A percentile compares a stretch with the other conserved stretches of the same genome.
These are phyloP conservation scores for Pentalonia nigronervosa DNA, from an alignment of 1,140 invertebrate genomes.

Conservation along the genomic window DNA sequence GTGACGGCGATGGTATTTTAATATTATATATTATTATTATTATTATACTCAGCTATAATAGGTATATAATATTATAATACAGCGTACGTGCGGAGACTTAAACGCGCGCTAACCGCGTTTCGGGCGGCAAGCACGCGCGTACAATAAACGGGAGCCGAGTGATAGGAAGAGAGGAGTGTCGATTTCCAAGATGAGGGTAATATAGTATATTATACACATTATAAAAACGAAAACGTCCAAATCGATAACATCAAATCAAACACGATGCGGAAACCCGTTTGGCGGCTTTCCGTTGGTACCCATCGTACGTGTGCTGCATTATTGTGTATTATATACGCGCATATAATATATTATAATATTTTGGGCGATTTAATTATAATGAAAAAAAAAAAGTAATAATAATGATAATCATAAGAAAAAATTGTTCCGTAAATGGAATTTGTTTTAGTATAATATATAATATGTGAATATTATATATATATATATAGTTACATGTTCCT, in stretches of 20 bases:
- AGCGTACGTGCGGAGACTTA: conserved; percentile 17
- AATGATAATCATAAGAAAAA: background rate
- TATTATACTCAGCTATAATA: background rate
- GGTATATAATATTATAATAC: conserved; percentile 1
- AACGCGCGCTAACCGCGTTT: background rate
- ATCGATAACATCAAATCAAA: conserved; percentile 50
- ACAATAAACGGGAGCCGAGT: conserved; percentile 32
- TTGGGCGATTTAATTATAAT: background rate
- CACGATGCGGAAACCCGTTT: conserved; percentile 25
- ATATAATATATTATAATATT: background rate
- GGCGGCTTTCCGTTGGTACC: background rate
- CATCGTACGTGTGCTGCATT: background rate
- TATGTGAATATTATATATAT: background rate
- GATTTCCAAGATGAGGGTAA: background rate
- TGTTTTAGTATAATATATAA: background rate
- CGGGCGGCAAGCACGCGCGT: background rate
- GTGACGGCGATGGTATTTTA: background rate
- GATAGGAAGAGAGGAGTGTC: conserved; percentile 30
- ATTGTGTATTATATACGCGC: background rate
- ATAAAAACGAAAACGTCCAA: conserved; percentile 36
- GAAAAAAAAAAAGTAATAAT: background rate
- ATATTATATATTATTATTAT: background rate
- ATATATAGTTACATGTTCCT: too few species aligned
- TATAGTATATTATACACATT: conserved; percentile 19
- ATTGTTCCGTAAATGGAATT: background rate